Base-by-base conservation (phyloP, 2,888 invertebrate species). In the Taphrorychus bicolor region DNA sequence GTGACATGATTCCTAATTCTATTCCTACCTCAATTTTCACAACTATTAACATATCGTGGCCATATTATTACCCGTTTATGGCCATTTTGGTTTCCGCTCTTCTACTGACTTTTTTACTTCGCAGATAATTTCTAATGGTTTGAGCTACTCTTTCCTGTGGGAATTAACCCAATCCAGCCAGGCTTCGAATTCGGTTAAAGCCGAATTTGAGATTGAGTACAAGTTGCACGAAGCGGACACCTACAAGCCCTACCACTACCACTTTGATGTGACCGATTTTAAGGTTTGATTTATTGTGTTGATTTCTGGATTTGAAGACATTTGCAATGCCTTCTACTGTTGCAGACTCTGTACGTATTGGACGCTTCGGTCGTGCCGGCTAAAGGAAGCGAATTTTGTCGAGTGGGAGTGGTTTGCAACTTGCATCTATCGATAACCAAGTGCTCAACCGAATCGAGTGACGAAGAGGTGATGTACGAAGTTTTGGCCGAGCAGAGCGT, bases 401-500 rank as follows among this genome's bases (percentile, higher is more conserved):
- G 95, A 60, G 51, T 94, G 45, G 94, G 95, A 69, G 91, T 92
- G 71, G 91, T 95, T 79, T 96, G 96, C 82, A 92, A 91, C 82
- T 84, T 94, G 76, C 22, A 51, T 21, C 21, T 51, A 9, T 19
- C 51, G 2, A 51, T 51, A 17, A 19, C 51, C 5, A 22, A 21
- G 7, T 16, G 75, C 76, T 7, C 72, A 72, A 53, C 45, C n/a
- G 11, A 56, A 9, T n/a, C 53, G 22, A 16, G 7, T 7, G 24
- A 7, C 7, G n/a, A 16, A 4, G 53, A 53, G 21, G 22, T 21
- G 21, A 95, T 97, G 94, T 97, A 97, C 80, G 96, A 97, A 83
- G 95, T 97, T 7, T 83, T 95, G 56, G 93, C 94, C 11, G 97
- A 97, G 82, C 94, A 94, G 79, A 91, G 91, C 32, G 89, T 94